Percentiles rank a stretch among this genome's conserved stretches.
These are phyloP conservation scores for Andrena minutula DNA, from an alignment of 2,888 invertebrate genomes.

Conservation along the genomic window DNA sequence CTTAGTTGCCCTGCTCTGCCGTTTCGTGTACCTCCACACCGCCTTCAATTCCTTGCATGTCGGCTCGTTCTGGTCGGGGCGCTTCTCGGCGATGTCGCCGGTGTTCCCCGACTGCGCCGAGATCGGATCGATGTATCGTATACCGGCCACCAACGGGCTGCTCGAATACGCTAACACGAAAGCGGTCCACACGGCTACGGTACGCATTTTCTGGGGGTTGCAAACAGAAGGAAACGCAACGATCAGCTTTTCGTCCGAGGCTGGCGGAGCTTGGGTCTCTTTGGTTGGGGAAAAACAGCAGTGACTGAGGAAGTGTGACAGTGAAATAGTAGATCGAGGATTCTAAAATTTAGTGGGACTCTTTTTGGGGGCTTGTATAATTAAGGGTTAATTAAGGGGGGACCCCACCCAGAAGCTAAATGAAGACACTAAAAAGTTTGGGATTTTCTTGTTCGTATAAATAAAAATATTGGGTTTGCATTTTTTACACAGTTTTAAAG, in stretches of 20 bases:
- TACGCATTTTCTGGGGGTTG: conserved; percentile 76
- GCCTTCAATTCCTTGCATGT: conserved; percentile 94
- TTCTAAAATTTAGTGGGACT: too few relatives aligned
- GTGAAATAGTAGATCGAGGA: too few relatives aligned
- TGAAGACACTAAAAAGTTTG: too few relatives aligned
- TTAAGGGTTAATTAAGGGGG: too few relatives aligned
- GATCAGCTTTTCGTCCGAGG: background rate
- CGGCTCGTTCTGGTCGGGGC: conserved; percentile 88
- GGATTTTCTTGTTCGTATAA: too few relatives aligned
- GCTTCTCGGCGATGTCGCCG: conserved; percentile 68
- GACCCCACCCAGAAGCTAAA: too few relatives aligned
- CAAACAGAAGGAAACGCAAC: background rate
- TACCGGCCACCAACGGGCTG: conserved; percentile 71
- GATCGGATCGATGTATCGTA: conserved; percentile 73
- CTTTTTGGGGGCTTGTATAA: too few relatives aligned
- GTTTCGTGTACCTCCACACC: conserved; percentile 96
- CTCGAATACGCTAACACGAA: conserved; percentile 75
- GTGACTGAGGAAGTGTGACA: too few relatives aligned
- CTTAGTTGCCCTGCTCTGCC: conserved; percentile 94
- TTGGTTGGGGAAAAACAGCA: too few relatives aligned
- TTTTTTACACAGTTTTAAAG: too few relatives aligned
- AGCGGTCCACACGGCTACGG: conserved; percentile 75
- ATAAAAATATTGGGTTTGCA: too few relatives aligned
- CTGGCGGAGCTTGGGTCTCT: too few relatives aligned
- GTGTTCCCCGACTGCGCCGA: conserved; percentile 56